A percentile compares a stretch with the other conserved stretches of the same genome.
Evolutionary conservation across 1,140 invertebrate species (phyloP).

Genomic region (Latrodectus geometricus): DNA sequence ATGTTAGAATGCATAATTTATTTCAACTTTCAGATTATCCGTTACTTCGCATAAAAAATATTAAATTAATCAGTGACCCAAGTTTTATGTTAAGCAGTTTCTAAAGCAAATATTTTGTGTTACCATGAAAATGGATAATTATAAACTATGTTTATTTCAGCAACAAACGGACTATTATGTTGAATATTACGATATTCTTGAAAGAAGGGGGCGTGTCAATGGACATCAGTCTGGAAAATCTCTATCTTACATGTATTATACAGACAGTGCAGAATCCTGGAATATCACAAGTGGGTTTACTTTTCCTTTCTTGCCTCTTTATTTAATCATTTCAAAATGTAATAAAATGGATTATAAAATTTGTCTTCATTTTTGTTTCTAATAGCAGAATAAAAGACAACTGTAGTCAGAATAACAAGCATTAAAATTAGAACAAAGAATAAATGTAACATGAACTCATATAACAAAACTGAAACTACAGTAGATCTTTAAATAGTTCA

Average conservation of each 20-base stretch:
- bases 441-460: too few relatives aligned
- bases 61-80: not conserved
- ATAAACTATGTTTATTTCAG: not conserved
- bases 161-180: constrained; percentile 21
- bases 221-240: not conserved
- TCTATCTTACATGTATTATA: not conserved
- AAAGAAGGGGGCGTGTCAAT: constrained; percentile 13
- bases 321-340: too few relatives aligned
- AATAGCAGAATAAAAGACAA: too few relatives aligned
- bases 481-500: too few relatives aligned
- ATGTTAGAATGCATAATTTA: not conserved
- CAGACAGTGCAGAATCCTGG: constrained; percentile 15
- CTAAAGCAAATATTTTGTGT: not conserved
- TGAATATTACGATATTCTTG: constrained; percentile 32
- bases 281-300: not conserved
- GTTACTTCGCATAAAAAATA: not conserved
- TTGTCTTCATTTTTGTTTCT: too few relatives aligned
- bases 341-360: too few relatives aligned
- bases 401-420: too few relatives aligned
- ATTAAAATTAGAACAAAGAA: too few relatives aligned
- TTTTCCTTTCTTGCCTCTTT: too few relatives aligned
- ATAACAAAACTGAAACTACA: too few relatives aligned
- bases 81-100: not conserved
- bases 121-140: too few relatives aligned
- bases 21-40: not conserved